A percentile compares a stretch with the other conserved stretches of the same genome.
phyloP scores from a whole-genome alignment of 2,797 vertebrate species.

The Acrocephalus scirpaceus region DNA sequence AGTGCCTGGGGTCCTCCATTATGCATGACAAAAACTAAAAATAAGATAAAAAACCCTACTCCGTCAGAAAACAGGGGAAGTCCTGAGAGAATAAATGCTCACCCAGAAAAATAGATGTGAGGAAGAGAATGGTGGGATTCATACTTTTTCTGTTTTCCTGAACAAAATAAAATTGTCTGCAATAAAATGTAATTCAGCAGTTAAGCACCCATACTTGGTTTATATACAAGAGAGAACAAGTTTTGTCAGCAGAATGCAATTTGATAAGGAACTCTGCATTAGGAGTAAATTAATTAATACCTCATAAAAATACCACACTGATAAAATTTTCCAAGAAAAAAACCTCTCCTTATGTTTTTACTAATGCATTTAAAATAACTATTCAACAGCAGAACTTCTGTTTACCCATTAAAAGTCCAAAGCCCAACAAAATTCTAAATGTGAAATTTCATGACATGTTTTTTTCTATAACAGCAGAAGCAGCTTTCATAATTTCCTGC shows the following conservation, averaged over 20 bases:
- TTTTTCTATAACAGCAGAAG: slow-evolving; percentile 44
- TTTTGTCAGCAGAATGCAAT: neutral
- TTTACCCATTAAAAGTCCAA: neutral
- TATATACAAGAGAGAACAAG: neutral
- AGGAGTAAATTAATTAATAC: neutral
- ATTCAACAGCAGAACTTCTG: neutral
- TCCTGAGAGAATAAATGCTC: neutral
- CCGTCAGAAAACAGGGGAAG: neutral
- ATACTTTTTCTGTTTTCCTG: neutral
- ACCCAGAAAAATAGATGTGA: neutral
- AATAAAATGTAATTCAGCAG: neutral
- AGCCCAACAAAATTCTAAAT: neutral
- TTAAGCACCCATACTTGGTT: neutral
- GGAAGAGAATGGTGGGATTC: neutral
- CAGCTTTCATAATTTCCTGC: slow-evolving; percentile 34
- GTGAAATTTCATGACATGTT: neutral
- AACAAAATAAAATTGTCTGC: neutral
- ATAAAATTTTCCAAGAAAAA: neutral
- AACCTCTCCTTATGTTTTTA: neutral
- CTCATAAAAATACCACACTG: neutral
- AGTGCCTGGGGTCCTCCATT: neutral
- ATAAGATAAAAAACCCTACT: neutral
- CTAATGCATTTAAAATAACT: neutral
- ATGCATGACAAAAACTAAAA: neutral
- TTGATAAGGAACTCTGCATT: neutral